Conservation (phyloP, 1,140 invertebrate genomes). For the Melitaea cinxia region DNA sequence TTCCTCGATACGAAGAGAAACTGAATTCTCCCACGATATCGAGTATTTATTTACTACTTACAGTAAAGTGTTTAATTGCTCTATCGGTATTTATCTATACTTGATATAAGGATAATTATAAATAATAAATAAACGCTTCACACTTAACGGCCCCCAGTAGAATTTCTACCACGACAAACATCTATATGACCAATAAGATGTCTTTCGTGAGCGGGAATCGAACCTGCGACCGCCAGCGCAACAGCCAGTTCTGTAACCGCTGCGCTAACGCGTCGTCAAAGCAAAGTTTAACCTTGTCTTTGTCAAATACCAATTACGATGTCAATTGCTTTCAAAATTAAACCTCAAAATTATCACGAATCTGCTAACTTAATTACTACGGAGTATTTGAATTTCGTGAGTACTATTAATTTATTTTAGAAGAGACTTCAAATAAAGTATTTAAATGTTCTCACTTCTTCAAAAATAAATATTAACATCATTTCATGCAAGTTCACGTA, state of each 20-base stretch:
- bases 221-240: too few species aligned
- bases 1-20: slow-evolving; percentile 27
- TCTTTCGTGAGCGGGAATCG: too few species aligned
- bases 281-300: slow-evolving; percentile 16
- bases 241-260: too few species aligned
- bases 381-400: slow-evolving; percentile 30
- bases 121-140: too few species aligned
- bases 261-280: too few species aligned
- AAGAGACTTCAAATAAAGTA: background rate
- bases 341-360: slow-evolving; percentile 43
- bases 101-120: slow-evolving; percentile 9
- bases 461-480: background rate
- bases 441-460: background rate
- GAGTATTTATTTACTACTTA: slow-evolving; percentile 1
- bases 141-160: too few species aligned
- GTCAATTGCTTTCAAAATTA: slow-evolving; percentile 38
- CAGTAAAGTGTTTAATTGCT: slow-evolving; percentile 21
- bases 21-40: slow-evolving; percentile 28
- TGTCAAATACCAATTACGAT: background rate
- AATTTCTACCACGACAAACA: too few species aligned
- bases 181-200: too few species aligned
- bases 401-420: background rate
- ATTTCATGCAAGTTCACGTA: background rate
- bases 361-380: slow-evolving; percentile 35
- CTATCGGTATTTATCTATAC: slow-evolving; percentile 17